Conservation (phyloP, 2,113 vertebrate genomes). For the Ictalurus punctatus region DNA sequence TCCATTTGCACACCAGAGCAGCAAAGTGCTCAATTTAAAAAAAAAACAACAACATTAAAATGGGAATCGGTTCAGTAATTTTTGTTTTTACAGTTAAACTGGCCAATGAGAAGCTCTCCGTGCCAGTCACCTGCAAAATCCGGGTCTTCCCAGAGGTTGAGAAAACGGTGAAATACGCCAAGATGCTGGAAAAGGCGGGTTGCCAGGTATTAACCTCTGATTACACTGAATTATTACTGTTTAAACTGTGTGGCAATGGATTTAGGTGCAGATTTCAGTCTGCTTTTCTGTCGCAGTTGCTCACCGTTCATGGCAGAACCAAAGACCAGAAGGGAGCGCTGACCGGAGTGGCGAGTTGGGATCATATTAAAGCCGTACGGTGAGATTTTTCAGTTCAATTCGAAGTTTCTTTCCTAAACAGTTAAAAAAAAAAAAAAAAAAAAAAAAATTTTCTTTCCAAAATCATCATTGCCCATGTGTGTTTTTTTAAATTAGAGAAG, state of each 20-base stretch:
- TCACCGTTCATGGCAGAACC: conserved; percentile 93
- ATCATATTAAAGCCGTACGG: conserved; percentile 92
- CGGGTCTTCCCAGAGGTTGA: conserved; percentile 91
- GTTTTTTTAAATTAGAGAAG: conserved; percentile 73
- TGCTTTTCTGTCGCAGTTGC: conserved; percentile 71
- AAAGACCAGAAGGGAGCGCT: conserved; percentile 95
- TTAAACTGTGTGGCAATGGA: not conserved
- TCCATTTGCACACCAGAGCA: not conserved
- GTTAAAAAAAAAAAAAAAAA: too few species aligned
- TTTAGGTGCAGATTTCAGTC: not conserved
- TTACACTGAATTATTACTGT: not conserved
- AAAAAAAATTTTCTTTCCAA: not conserved
- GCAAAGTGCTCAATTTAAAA: not conserved
- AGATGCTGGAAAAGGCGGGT: conserved; percentile 94
- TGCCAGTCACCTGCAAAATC: conserved; percentile 97
- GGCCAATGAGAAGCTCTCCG: conserved; percentile 89
- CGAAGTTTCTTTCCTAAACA: not conserved
- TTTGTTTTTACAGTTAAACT: conserved; percentile 77
- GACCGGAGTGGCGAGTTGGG: conserved; percentile 89
- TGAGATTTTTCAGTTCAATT: conserved; percentile 61
- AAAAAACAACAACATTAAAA: not conserved
- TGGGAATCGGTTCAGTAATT: not conserved
- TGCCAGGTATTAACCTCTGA: conserved; percentile 81
- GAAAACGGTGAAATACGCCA: conserved; percentile 90
- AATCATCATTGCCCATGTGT: not conserved